Evolutionary conservation across 2,888 invertebrate species (phyloP).

Genomic region (Mesopsocus fuscifrons): DNA sequence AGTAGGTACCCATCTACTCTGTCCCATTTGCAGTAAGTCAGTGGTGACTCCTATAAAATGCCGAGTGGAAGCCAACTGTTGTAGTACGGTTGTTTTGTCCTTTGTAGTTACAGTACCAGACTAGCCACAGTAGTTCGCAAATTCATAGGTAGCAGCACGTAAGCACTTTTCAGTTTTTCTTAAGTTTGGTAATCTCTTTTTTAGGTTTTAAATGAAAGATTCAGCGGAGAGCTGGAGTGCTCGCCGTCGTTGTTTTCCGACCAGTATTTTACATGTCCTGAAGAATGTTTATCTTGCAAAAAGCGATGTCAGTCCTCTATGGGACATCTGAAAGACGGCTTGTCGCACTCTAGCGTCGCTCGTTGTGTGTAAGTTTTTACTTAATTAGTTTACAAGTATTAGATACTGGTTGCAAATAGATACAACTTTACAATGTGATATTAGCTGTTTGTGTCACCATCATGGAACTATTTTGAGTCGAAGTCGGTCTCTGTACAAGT

Average conservation of each 20-base stretch:
- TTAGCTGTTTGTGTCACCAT: no score
- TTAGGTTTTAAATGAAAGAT: constrained; percentile 50
- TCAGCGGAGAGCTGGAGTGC: constrained; percentile 43
- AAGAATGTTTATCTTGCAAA: constrained; percentile 48
- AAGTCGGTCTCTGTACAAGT: no score
- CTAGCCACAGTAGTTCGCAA: no score
- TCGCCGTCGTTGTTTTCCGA: constrained; percentile 47
- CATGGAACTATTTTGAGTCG: no score
- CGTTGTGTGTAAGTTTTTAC: constrained; percentile 22
- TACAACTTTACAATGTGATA: no score
- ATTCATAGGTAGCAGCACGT: no score
- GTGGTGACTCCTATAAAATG: no score
- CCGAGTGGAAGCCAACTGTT: no score
- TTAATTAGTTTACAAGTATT: no score
- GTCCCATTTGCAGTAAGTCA: background rate
- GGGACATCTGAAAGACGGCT: constrained; percentile 42
- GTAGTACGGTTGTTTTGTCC: no score
- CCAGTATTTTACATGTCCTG: constrained; percentile 58
- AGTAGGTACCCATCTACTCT: constrained; percentile 23
- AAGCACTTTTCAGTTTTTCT: background rate
- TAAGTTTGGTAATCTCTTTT: constrained; percentile 15
- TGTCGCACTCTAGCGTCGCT: constrained; percentile 31
- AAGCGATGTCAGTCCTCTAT: constrained; percentile 41
- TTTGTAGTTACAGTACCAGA: no score
- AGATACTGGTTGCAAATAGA: no score